phyloP scores from a whole-genome alignment of 2,797 vertebrate species.

The Poecilia gillii region DNA sequence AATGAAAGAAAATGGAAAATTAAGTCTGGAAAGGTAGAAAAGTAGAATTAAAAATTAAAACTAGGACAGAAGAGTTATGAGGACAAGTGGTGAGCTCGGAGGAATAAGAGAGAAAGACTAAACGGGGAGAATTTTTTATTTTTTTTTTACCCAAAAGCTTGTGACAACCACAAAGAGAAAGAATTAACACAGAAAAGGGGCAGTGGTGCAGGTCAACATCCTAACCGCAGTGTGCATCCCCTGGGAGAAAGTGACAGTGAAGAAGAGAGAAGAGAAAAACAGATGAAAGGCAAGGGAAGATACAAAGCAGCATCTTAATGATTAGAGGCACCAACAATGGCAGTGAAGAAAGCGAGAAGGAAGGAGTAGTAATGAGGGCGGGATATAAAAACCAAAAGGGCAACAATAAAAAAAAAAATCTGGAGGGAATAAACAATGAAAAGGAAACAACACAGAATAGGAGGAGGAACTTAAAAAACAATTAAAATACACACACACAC shows the following conservation, averaged over 20 bases:
- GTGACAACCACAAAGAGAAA: conserved; percentile 47
- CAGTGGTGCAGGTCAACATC: conserved; percentile 59
- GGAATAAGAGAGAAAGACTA: conserved; percentile 25
- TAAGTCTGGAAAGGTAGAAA: conserved; percentile 9
- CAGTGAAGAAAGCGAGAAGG: conserved; percentile 12
- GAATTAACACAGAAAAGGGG: conserved; percentile 50
- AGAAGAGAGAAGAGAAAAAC: conserved; percentile 27
- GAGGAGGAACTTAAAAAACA: conserved; percentile 52
- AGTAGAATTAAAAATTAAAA: neutral
- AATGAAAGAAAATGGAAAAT: neutral
- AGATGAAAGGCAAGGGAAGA: conserved; percentile 30
- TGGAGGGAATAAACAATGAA: conserved; percentile 37
- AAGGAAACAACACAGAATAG: conserved; percentile 16
- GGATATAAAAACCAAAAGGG: conserved; percentile 36
- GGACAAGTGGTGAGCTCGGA: conserved; percentile 1
- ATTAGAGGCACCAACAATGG: conserved; percentile 50
- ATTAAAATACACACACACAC: conserved; percentile 28
- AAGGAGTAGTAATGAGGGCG: neutral
- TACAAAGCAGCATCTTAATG: conserved; percentile 59
- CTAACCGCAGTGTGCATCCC: conserved; percentile 48
- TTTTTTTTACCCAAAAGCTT: conserved; percentile 46
- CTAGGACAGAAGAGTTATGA: conserved; percentile 17
- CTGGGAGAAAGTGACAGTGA: conserved; percentile 43
- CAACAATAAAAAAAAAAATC: conserved; percentile 39
- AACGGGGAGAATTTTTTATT: conserved; percentile 24